These are phyloP conservation scores for Castor canadensis DNA, from an alignment of 2,113 vertebrate genomes.

Conservation along the genomic window DNA sequence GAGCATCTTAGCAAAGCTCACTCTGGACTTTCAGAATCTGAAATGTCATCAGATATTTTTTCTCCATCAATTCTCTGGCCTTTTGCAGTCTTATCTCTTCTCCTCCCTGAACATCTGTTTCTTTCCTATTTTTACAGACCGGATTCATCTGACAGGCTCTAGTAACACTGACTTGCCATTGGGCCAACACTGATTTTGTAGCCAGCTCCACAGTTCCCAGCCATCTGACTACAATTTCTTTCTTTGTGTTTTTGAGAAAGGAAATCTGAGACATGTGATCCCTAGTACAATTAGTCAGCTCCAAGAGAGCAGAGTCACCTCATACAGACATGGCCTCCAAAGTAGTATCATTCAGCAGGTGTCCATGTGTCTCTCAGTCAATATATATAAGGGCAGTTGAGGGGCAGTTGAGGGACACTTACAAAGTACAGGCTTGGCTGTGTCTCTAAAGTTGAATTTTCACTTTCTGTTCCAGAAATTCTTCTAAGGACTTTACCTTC, in stretches of 20 bases:
- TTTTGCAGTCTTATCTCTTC: slow-evolving; percentile 3
- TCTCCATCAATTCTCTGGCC: not conserved
- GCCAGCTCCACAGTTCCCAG: not conserved
- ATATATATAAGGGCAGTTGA: not conserved
- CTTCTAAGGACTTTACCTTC: not conserved
- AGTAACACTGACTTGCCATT: not conserved
- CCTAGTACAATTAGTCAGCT: not conserved
- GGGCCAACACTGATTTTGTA: not conserved
- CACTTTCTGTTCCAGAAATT: not conserved
- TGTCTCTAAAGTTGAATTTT: not conserved
- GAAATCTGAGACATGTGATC: not conserved
- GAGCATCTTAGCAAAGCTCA: not conserved
- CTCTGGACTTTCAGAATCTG: not conserved
- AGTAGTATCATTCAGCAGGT: not conserved
- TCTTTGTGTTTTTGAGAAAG: slow-evolving; percentile 33
- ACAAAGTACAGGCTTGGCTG: not conserved
- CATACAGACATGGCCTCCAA: not conserved
- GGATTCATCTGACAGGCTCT: not conserved
- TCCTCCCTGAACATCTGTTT: slow-evolving; percentile 43
- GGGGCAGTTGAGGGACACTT: not conserved
- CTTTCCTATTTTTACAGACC: not conserved
- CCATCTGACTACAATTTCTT: slow-evolving; percentile 9
- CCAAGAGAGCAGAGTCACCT: not conserved
- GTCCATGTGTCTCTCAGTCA: not conserved
- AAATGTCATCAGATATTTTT: slow-evolving; percentile 21